Evolutionary conservation across 2,113 vertebrate species (phyloP), one percentile per base, ranked within the genome.

Genomic region (Siniperca chuatsi): DNA sequence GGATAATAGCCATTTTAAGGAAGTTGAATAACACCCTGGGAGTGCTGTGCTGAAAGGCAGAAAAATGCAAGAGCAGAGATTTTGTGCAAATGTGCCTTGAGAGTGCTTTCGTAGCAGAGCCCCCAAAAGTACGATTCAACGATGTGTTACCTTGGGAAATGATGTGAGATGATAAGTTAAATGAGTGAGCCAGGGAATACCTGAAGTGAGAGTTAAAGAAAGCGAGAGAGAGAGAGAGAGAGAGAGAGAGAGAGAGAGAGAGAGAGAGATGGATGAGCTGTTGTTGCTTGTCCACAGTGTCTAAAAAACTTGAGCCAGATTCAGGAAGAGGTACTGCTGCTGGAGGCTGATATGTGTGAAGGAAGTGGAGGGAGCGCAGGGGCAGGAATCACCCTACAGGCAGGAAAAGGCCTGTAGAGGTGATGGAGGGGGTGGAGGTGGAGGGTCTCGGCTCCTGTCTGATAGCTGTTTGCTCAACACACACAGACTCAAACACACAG

Each of bases 351-450:
- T 95, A 95, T 92, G 94, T 95, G 89, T 82, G 90, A 85, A 93
- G 94, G 94, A 95, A 95, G 90, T 93, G 86, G 73, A 90, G 83
- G 87, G 92, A 91, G 88, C 84, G 75, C 81, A 80, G 78, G 93
- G 93, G 87, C 92, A 92, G 93, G 92, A 93, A 90, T 95, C 92
- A 90, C 89, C 92, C 92, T 69, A 64, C 92, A 92, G 92, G 86
- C 93, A 93, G 94, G 94, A 95, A 94, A 93, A 90, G 81, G 92
- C 87, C 92, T 90, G 86, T 90, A 89, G 93, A 93, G 90, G 90
- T 89, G 85, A 82, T 44, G 93, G 89, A n/a, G 82, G 87, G 86
- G 82, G 91, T 75, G 83, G 89, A 87, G 79, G 84, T 81, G 78
- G 88, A 71, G 85, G 89, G 85, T 89, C 84, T 88, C 62, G 73